phyloP scores from a whole-genome alignment of 2,888 invertebrate genomes.

The Oligia fasciuncula region DNA sequence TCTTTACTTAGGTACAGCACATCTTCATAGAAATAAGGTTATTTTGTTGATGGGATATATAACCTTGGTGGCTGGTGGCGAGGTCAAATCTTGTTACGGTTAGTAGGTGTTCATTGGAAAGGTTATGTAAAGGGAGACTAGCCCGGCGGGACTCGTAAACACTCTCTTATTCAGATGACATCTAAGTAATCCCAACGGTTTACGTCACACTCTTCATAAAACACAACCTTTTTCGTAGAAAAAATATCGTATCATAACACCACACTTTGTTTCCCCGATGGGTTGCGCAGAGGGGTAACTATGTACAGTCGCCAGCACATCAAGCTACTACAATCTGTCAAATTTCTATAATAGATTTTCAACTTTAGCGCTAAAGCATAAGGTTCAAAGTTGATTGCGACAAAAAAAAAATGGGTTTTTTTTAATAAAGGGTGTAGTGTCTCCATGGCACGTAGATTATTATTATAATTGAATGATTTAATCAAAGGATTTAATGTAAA shows the following conservation, averaged over 20 bases:
- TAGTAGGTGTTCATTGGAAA: constrained; percentile 45
- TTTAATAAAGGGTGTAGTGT: not conserved
- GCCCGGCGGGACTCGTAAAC: constrained; percentile 45
- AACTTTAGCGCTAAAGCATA: too few relatives aligned
- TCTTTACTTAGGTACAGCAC: constrained; percentile 23
- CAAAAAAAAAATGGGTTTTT: not conserved
- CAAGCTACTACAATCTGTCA: too few relatives aligned
- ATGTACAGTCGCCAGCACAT: too few relatives aligned
- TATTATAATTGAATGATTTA: not conserved
- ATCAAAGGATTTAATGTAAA: too few relatives aligned
- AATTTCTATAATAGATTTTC: too few relatives aligned
- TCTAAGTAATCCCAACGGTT: constrained; percentile 16
- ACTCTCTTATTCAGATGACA: constrained; percentile 42
- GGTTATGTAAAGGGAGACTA: constrained; percentile 36
- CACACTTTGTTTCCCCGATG: not conserved
- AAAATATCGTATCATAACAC: not conserved
- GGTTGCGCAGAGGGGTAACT: too few relatives aligned
- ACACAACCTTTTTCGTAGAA: not conserved
- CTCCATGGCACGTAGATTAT: not conserved
- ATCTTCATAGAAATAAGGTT: constrained; percentile 24
- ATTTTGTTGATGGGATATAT: constrained; percentile 29
- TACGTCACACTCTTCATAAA: constrained; percentile 1
- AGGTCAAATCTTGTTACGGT: constrained; percentile 27
- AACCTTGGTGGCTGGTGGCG: constrained; percentile 5
- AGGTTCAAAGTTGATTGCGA: not conserved